Conservation (phyloP, 2,113 vertebrate genomes). For the Rissa tridactyla region DNA sequence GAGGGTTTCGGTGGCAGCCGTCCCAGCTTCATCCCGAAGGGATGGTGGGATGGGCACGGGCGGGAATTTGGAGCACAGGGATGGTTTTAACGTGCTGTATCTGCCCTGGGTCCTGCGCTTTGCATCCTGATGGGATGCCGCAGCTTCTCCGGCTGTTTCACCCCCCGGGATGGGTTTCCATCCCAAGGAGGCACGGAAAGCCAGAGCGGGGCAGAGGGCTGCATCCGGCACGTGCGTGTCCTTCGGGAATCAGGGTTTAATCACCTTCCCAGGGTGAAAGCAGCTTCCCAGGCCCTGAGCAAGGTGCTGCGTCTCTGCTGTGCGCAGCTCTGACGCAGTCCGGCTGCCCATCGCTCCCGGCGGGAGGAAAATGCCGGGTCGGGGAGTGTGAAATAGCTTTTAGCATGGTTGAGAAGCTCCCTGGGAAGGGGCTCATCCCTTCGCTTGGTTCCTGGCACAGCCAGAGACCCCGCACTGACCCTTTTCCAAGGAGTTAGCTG, state of each 20-base stretch:
- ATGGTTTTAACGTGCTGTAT: fast-evolving
- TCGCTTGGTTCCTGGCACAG: fast-evolving
- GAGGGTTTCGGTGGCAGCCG: fast-evolving
- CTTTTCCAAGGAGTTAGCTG: neutral
- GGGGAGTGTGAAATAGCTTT: neutral
- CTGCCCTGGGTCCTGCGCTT: neutral
- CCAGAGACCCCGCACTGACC: neutral
- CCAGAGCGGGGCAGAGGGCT: neutral
- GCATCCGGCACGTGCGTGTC: fast-evolving
- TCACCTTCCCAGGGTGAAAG: neutral
- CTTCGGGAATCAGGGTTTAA: neutral
- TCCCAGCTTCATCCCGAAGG: neutral
- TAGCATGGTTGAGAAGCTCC: neutral
- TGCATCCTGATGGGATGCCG: neutral
- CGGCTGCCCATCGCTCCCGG: neutral
- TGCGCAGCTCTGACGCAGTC: neutral
- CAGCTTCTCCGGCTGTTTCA: neutral
- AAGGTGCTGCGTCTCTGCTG: neutral
- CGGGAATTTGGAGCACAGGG: neutral
- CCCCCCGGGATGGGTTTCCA: neutral
- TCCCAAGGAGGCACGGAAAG: neutral
- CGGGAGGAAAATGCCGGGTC: neutral
- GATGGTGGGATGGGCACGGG: neutral
- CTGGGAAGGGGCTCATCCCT: neutral
- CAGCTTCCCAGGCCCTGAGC: neutral